Conservation (phyloP, 2,888 invertebrate genomes). For the Acronicta leporina region DNA sequence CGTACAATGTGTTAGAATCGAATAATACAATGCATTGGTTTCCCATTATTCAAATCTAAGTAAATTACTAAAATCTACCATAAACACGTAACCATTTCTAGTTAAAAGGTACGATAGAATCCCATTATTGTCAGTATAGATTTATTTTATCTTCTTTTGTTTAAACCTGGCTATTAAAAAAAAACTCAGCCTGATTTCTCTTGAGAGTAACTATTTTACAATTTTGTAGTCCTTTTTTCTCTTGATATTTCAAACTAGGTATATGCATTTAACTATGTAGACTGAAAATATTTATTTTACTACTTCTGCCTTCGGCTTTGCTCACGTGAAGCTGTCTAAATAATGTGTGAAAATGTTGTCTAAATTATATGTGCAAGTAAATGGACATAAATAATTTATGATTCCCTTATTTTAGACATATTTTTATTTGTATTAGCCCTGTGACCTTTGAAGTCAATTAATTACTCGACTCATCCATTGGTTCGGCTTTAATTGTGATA, state of each 20-base stretch:
- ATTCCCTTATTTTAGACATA: too few relatives aligned
- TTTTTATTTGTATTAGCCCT: not conserved
- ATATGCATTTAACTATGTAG: too few relatives aligned
- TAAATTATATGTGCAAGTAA: too few relatives aligned
- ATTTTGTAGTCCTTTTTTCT: too few relatives aligned
- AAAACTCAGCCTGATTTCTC: slow-evolving; percentile 32
- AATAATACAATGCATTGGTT: not conserved
- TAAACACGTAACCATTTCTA: slow-evolving; percentile 5
- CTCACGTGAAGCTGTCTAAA: too few relatives aligned
- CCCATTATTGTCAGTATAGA: slow-evolving; percentile 7
- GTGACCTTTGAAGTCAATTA: slow-evolving; percentile 6
- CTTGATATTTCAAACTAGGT: too few relatives aligned
- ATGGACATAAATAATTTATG: too few relatives aligned
- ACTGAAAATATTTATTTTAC: too few relatives aligned
- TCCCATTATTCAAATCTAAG: not conserved
- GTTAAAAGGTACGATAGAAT: not conserved
- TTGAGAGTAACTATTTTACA: slow-evolving; percentile 1
- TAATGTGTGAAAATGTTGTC: too few relatives aligned
- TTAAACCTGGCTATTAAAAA: slow-evolving; percentile 11
- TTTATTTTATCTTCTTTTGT: slow-evolving; percentile 20
- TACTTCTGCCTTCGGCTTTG: too few relatives aligned
- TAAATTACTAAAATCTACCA: slow-evolving; percentile 1
- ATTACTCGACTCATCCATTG: slow-evolving; percentile 14
- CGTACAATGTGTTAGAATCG: not conserved
- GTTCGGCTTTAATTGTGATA: slow-evolving; percentile 23